Percentiles rank a stretch among this genome's conserved stretches.
Evolutionary conservation across 2,113 vertebrate genomes (phyloP).

Genomic region (Chiloscyllium plagiosum): DNA sequence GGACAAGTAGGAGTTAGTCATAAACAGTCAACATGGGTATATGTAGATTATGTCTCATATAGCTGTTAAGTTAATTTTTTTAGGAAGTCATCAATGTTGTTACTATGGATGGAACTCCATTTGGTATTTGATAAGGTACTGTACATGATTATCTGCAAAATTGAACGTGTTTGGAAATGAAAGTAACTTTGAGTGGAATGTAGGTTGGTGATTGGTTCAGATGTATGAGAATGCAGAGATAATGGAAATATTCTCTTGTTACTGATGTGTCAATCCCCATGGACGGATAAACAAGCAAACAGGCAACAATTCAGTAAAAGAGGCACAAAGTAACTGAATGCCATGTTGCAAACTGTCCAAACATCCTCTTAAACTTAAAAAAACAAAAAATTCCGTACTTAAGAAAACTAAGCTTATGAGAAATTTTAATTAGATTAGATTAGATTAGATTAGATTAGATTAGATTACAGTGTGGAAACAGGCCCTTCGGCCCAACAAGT

Average conservation of each 20-base stretch:
- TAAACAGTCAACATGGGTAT: neutral
- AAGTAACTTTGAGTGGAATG: neutral
- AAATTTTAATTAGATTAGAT: too few relatives aligned
- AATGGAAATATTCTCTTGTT: neutral
- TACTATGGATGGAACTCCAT: neutral
- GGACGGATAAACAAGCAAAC: neutral
- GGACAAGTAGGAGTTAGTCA: neutral
- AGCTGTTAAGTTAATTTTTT: neutral
- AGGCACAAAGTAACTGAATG: neutral
- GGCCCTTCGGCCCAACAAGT: too few relatives aligned
- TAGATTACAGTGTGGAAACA: too few relatives aligned
- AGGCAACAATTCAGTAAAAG: neutral
- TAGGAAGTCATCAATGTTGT: neutral
- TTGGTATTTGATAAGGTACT: neutral
- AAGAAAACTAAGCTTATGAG: neutral
- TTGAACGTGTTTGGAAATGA: neutral
- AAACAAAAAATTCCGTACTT: neutral
- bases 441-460: too few relatives aligned
- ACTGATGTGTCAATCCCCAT: neutral
- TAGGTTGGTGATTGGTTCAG: neutral
- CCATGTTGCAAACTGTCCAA: neutral
- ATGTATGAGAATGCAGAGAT: neutral
- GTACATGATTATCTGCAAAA: neutral
- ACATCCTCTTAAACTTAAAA: neutral
- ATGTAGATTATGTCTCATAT: neutral